Evolutionary conservation across 2,888 invertebrate species (phyloP).

Genomic region (Drosophila siamana): DNA sequence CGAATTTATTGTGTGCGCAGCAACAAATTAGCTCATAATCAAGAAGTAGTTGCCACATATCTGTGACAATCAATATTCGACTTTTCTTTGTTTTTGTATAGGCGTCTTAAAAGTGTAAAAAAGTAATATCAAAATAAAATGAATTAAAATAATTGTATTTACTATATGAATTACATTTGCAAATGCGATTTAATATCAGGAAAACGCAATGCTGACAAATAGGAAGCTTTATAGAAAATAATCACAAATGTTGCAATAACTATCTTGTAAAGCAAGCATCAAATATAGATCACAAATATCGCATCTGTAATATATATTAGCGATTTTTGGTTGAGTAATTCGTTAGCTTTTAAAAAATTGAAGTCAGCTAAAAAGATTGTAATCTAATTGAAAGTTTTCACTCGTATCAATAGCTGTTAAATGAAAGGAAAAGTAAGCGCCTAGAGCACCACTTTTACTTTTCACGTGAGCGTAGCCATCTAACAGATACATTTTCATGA

Average conservation of each 20-base stretch:
- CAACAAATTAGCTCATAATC: slow-evolving; percentile 5
- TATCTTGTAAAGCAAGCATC: too few relatives aligned
- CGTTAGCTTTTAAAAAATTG: slow-evolving; percentile 10
- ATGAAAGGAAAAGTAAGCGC: slow-evolving; percentile 76
- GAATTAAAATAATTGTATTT: too few relatives aligned
- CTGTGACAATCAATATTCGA: too few relatives aligned
- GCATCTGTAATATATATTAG: background rate
- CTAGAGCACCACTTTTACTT: slow-evolving; percentile 73
- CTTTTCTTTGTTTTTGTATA: background rate
- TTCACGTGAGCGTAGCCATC: slow-evolving; percentile 54
- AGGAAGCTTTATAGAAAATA: too few relatives aligned
- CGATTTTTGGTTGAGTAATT: background rate
- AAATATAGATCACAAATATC: too few relatives aligned
- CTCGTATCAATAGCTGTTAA: slow-evolving; percentile 31
- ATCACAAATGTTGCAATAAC: too few relatives aligned
- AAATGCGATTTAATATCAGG: too few relatives aligned
- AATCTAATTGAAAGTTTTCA: slow-evolving; percentile 34
- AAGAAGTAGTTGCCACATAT: background rate
- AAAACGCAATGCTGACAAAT: too few relatives aligned
- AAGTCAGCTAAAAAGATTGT: slow-evolving; percentile 14
- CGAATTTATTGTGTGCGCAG: slow-evolving; percentile 26
- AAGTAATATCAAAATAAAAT: too few relatives aligned
- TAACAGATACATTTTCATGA: slow-evolving; percentile 52
- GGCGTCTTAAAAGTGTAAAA: background rate
- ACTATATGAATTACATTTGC: too few relatives aligned